Evolutionary conservation across 2,888 invertebrate species (phyloP).

Genomic region (Pherbina coryleti): DNA sequence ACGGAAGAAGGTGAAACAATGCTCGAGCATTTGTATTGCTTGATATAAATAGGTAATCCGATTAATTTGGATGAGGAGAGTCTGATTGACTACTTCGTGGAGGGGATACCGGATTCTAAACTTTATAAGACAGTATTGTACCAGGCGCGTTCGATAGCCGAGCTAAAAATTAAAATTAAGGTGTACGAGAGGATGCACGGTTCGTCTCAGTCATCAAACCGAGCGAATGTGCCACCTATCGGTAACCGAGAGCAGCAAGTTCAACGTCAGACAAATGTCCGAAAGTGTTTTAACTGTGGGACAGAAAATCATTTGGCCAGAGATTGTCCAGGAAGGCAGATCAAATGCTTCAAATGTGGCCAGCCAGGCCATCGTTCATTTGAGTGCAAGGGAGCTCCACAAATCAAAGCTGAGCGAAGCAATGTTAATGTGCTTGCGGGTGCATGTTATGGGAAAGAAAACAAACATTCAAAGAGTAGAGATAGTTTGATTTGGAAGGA

Average conservation of each 20-base stretch:
- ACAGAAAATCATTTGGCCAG: background rate
- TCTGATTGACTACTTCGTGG: slow-evolving; percentile 40
- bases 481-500: background rate
- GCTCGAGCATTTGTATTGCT: slow-evolving; percentile 38
- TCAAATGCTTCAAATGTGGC: background rate
- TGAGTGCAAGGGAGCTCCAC: background rate
- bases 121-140: slow-evolving; percentile 38
- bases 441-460: background rate
- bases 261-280: background rate
- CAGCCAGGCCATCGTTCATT: background rate
- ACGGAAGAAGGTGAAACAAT: slow-evolving; percentile 34
- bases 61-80: slow-evolving; percentile 41
- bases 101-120: slow-evolving; percentile 37
- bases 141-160: slow-evolving; percentile 24
- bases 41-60: slow-evolving; percentile 37
- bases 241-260: background rate
- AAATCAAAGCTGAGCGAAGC: background rate
- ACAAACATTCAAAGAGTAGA: background rate
- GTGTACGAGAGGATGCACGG: slow-evolving; percentile 41
- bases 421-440: background rate
- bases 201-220: slow-evolving; percentile 7
- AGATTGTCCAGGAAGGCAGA: background rate
- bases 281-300: background rate
- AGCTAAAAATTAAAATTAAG: slow-evolving; percentile 34
- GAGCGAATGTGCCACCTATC: background rate